Evolutionary conservation across 2,797 vertebrate genomes (phyloP), one percentile per base, ranked within the genome.

Genomic region (Sternarchorhynchus goeldii): DNA sequence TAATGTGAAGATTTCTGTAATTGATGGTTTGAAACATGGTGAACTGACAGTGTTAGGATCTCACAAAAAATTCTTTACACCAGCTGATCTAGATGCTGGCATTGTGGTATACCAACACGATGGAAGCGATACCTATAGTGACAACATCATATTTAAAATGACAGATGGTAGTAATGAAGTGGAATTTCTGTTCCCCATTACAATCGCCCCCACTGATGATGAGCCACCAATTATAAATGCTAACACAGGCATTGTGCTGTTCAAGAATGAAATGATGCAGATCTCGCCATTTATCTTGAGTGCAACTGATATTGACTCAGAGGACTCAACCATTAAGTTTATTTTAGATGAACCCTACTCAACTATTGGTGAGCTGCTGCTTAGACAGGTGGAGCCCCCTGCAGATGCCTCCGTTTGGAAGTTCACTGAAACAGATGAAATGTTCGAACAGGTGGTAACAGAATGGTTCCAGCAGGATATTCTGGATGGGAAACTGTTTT

Each of bases 391-490:
- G 5, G 94, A 96, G 81, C 86, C 87, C 66, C 94, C 94, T 4
- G 83, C 84, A 68, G 91, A 95, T 81, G 87, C 86, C 6, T 92
- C 91, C 41, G 84, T 87, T 18, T 96, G 94, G 95, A 88, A 80
- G 68, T 95, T 94, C 75, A 91, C 92, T 32, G 90, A 89, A 60
- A 91, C 90, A 63, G 94, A 96, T 88, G 93, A 90, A 10, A 81
- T 95, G 84, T 96, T 96, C 88, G 95, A 96, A 88, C 95, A 93
- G 85, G 92, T 93, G 84, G 96, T 96, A 79, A 95, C 89, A 0
- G 91, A 95, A 70, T 96, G 95, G 94, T 91, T 93, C 83, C 95
- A 96, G 88, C 93, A 92, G 83, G 95, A 97, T 84, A 95, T 96
- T 88, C 88, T 93, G 0, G 92, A 95, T 82, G 95, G 95, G 64